Evolutionary conservation across 2,113 vertebrate species (phyloP).

Genomic region (Columbina picui): DNA sequence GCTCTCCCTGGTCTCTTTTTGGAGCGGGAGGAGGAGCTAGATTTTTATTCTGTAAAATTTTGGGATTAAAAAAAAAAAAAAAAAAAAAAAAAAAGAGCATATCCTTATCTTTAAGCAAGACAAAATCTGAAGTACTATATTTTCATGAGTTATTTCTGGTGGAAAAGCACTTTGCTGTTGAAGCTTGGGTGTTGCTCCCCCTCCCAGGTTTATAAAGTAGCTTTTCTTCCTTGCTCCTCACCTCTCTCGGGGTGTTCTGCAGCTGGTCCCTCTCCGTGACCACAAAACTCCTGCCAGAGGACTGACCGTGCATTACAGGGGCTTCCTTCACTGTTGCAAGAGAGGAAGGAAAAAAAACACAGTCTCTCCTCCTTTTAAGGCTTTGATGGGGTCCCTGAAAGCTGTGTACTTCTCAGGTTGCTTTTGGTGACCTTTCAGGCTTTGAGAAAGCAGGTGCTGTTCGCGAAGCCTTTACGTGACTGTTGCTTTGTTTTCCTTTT

Average conservation of each 20-base stretch:
- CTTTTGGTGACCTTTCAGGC: conserved; percentile 17
- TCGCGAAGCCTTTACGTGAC: conserved; percentile 10
- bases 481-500: background rate
- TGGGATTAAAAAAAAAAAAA: background rate
- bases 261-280: background rate
- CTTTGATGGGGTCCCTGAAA: background rate
- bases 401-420: background rate
- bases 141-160: background rate
- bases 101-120: background rate
- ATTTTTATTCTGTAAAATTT: background rate
- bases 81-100: fast-evolving
- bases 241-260: background rate
- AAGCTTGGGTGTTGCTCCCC: background rate
- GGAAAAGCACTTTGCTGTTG: background rate
- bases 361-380: background rate
- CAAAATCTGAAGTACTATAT: background rate
- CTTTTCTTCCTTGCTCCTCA: background rate
- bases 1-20: background rate
- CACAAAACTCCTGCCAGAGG: background rate
- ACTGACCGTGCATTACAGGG: background rate
- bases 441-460: conserved; percentile 34
- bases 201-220: background rate
- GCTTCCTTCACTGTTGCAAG: background rate
- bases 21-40: background rate
- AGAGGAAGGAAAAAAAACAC: background rate